Conservation (phyloP, 2,888 invertebrate genomes). For the Macrosoma leucophasiata region DNA sequence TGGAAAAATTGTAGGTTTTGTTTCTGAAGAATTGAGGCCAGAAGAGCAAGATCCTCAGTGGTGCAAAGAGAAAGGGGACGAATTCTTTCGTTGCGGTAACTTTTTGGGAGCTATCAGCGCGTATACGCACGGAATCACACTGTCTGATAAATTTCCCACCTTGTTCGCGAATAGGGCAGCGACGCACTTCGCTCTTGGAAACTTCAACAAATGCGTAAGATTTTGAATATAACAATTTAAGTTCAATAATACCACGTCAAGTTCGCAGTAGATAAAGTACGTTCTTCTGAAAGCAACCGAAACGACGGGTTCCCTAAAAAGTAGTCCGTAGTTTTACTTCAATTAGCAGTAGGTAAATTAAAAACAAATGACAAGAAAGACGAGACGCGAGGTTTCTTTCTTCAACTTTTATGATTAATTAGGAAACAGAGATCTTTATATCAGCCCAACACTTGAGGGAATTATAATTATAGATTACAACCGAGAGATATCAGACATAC, state of each 20-base stretch:
- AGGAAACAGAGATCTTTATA: too few species aligned
- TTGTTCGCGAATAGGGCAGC: constrained; percentile 86
- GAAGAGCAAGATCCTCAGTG: constrained; percentile 90
- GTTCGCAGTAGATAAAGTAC: not conserved
- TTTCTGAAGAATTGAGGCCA: constrained; percentile 81
- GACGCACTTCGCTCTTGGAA: constrained; percentile 85
- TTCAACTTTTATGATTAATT: too few species aligned
- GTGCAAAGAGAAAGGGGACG: constrained; percentile 87
- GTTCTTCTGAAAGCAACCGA: too few species aligned
- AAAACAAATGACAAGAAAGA: too few species aligned
- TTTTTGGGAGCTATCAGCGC: constrained; percentile 88
- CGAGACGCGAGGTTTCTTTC: too few species aligned
- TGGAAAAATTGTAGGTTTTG: constrained; percentile 70
- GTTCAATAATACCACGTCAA: not conserved
- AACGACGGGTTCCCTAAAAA: too few species aligned
- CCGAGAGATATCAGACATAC: too few species aligned
- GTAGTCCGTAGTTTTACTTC: too few species aligned
- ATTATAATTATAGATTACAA: too few species aligned
- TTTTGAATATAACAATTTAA: not conserved
- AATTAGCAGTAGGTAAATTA: too few species aligned
- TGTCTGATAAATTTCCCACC: constrained; percentile 82
- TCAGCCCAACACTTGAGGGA: too few species aligned
- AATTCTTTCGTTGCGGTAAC: constrained; percentile 84
- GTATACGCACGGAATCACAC: constrained; percentile 84
- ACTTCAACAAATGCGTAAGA: constrained; percentile 81